Conservation (phyloP, 2,797 vertebrate species). For the Alca torda region DNA sequence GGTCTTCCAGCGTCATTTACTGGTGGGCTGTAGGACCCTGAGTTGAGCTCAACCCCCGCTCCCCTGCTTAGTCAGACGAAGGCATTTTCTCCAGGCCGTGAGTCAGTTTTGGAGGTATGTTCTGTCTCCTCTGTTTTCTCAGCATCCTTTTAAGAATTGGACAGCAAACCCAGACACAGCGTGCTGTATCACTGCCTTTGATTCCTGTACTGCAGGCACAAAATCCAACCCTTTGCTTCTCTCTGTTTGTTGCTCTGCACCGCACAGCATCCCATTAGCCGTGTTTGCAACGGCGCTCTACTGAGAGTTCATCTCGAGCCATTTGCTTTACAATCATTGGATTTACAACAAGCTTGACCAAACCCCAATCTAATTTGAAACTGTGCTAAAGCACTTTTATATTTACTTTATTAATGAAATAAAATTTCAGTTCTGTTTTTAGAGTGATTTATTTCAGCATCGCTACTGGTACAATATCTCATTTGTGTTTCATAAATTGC, state of each 20-base stretch:
- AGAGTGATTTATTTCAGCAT: constrained; percentile 60
- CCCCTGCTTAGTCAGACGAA: background rate
- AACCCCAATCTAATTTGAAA: constrained; percentile 68
- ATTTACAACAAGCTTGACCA: constrained; percentile 69
- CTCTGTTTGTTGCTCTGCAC: background rate
- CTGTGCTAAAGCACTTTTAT: constrained; percentile 56
- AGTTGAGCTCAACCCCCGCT: background rate
- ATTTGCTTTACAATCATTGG: constrained; percentile 40
- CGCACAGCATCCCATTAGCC: background rate
- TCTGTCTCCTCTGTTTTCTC: background rate
- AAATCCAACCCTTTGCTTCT: background rate
- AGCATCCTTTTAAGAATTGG: background rate
- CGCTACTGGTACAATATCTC: constrained; percentile 34
- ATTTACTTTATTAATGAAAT: constrained; percentile 71
- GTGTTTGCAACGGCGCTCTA: background rate
- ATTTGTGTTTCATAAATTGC: constrained; percentile 67
- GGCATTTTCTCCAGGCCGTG: background rate
- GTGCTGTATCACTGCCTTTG: background rate
- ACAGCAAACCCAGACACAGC: background rate
- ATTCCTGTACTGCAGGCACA: background rate
- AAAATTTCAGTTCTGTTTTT: constrained; percentile 63
- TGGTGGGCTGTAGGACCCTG: background rate
- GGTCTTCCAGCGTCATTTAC: background rate
- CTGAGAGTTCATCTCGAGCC: constrained; percentile 38
- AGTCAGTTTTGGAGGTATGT: background rate